phyloP scores from a whole-genome alignment of 1,140 invertebrate species.

The Meteorus sp. region DNA sequence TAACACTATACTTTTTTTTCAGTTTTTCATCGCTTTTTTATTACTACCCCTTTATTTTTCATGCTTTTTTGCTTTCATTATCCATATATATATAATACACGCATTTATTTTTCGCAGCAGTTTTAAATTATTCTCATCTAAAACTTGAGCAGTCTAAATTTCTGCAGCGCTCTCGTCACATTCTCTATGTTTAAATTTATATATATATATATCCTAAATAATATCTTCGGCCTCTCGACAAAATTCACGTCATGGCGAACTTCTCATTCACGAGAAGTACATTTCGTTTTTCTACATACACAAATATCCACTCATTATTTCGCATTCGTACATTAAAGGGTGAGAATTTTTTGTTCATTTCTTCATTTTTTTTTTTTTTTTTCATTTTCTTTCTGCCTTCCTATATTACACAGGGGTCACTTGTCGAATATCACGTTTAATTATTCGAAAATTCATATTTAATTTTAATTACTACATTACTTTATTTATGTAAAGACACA shows the following conservation, averaged over 20 bases:
- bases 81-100: slow-evolving; percentile 18
- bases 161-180: neutral
- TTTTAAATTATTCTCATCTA: neutral
- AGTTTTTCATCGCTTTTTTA: neutral
- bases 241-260: too few relatives aligned
- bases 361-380: neutral
- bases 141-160: neutral
- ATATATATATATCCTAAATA: too few relatives aligned
- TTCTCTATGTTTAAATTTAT: too few relatives aligned
- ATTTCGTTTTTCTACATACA: too few relatives aligned
- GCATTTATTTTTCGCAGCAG: neutral
- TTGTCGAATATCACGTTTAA: neutral
- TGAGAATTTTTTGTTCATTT: slow-evolving; percentile 1
- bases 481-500: too few relatives aligned
- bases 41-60: neutral
- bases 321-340: neutral
- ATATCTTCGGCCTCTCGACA: neutral
- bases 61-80: neutral
- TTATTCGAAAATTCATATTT: neutral
- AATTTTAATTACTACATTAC: neutral
- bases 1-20: too few relatives aligned
- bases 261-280: too few relatives aligned
- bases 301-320: neutral
- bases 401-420: neutral
- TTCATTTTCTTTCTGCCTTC: neutral